Conservation (phyloP, 2,113 vertebrate genomes). For the Otis tarda region DNA sequence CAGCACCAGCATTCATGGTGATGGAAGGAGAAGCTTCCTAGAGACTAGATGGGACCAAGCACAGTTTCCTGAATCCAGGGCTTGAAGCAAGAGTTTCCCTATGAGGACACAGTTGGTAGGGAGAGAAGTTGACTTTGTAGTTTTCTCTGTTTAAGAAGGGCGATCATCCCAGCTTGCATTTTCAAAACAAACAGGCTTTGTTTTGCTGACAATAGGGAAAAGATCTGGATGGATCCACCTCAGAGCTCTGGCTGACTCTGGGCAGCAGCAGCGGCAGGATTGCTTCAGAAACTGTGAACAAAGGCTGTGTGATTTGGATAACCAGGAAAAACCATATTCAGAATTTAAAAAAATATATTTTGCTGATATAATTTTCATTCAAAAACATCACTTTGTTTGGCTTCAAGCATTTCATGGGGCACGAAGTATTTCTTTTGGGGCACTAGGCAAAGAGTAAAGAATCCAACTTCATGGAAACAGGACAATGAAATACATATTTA, state of each 20-base stretch:
- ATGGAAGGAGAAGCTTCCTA: not conserved
- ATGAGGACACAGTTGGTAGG: not conserved
- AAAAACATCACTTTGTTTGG: not conserved
- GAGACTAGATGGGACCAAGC: not conserved
- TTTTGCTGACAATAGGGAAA: not conserved
- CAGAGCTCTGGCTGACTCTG: not conserved
- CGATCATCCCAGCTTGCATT: not conserved
- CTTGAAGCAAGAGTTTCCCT: not conserved
- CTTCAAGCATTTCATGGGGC: not conserved
- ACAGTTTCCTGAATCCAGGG: not conserved
- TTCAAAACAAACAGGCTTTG: not conserved
- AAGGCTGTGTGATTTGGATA: not conserved
- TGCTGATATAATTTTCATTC: not conserved
- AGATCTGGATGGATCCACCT: not conserved
- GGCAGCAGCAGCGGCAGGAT: not conserved
- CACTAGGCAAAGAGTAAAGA: not conserved
- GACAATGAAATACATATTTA: not conserved
- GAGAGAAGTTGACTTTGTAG: not conserved
- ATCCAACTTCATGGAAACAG: not conserved
- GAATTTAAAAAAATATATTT: not conserved
- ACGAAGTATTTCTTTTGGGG: not conserved
- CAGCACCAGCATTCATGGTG: accelerated
- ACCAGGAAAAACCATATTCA: not conserved
- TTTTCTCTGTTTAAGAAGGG: not conserved
- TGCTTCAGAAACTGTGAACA: not conserved